A percentile compares a stretch with the other conserved stretches of the same genome.
Evolutionary conservation across 2,888 invertebrate genomes (phyloP).

Genomic region (Trachelus troglodyta): DNA sequence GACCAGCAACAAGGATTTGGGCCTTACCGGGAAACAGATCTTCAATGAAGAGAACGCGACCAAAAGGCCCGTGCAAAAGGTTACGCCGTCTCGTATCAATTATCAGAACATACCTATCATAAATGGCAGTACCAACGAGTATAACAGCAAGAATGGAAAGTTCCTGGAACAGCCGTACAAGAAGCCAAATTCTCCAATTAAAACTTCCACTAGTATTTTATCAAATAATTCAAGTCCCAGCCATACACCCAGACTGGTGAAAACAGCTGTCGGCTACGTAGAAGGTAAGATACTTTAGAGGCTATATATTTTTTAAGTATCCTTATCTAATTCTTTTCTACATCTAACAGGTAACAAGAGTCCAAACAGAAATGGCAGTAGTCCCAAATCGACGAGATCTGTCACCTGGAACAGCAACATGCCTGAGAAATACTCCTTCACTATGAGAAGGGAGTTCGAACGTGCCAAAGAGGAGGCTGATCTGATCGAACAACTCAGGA

Average conservation of each 20-base stretch:
- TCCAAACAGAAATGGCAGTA: slow-evolving; percentile 52
- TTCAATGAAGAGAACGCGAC: slow-evolving; percentile 65
- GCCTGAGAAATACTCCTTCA: slow-evolving; percentile 85
- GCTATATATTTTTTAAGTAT: not conserved
- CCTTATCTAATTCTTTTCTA: not conserved
- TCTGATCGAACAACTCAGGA: slow-evolving; percentile 83
- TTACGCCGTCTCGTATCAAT: slow-evolving; percentile 79
- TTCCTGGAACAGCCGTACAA: slow-evolving; percentile 68
- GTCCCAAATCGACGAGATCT: slow-evolving; percentile 64
- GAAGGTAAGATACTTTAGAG: slow-evolving; percentile 63
- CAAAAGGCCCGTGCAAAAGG: slow-evolving; percentile 82
- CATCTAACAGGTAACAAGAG: slow-evolving; percentile 47
- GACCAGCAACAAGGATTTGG: slow-evolving; percentile 12
- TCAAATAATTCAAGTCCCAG: slow-evolving; percentile 68
- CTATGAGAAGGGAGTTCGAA: slow-evolving; percentile 92
- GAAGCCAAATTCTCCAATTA: slow-evolving; percentile 77
- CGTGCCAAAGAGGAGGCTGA: slow-evolving; percentile 91
- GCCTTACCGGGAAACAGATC: slow-evolving; percentile 48
- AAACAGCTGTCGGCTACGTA: slow-evolving; percentile 71
- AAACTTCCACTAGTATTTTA: slow-evolving; percentile 72
- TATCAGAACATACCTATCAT: slow-evolving; percentile 55
- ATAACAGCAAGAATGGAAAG: slow-evolving; percentile 56
- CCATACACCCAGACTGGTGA: slow-evolving; percentile 68
- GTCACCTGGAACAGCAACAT: slow-evolving; percentile 82
- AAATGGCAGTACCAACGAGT: slow-evolving; percentile 59